phyloP scores from a whole-genome alignment of 2,888 invertebrate species.

The Dryocosmus kuriphilus region DNA sequence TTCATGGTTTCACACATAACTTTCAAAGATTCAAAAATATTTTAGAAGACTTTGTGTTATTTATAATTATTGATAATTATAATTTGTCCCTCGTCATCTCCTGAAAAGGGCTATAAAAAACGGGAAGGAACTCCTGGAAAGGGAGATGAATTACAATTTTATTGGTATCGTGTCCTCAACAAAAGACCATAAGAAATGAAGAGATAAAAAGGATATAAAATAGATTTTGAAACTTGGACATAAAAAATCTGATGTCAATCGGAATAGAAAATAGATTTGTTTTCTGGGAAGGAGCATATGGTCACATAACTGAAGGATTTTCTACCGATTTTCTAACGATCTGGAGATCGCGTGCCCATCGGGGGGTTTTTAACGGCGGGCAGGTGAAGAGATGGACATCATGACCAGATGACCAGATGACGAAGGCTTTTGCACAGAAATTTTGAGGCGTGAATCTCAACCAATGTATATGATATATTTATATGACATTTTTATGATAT shows the following conservation, averaged over 20 bases:
- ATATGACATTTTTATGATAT: too few species aligned
- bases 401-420: conserved; percentile 68
- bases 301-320: conserved; percentile 30
- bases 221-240: conserved; percentile 18
- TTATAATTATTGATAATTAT: too few species aligned
- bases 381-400: conserved; percentile 64
- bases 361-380: conserved; percentile 66
- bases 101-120: too few species aligned
- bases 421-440: conserved; percentile 43
- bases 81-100: too few species aligned
- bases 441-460: background rate
- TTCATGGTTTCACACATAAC: too few species aligned
- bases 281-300: conserved; percentile 20
- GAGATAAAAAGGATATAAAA: conserved; percentile 22
- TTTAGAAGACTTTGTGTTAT: too few species aligned
- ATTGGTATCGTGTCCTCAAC: background rate
- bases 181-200: conserved; percentile 1
- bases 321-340: background rate
- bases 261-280: conserved; percentile 6
- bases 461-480: background rate
- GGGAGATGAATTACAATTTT: background rate
- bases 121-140: too few species aligned
- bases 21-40: too few species aligned
- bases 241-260: conserved; percentile 13
- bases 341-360: conserved; percentile 66